phyloP scores from a whole-genome alignment of 2,113 vertebrate genomes.

The Sebastes fasciatus region DNA sequence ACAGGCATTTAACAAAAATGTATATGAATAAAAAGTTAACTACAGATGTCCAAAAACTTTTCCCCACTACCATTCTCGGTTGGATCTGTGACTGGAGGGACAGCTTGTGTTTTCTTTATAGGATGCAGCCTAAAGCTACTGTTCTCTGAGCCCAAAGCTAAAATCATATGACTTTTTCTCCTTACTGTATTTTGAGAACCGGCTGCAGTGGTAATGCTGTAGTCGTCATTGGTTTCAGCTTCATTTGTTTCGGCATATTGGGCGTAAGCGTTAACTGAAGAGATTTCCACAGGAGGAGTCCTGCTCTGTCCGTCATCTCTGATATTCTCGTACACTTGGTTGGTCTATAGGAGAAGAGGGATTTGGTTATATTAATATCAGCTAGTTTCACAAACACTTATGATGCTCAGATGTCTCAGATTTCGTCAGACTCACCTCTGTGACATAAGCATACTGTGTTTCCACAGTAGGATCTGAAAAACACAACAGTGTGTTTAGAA shows the following conservation, averaged over 20 bases:
- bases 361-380: not conserved
- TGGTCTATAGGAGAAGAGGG: not conserved
- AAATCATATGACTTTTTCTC: not conserved
- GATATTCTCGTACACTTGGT: not conserved
- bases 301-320: not conserved
- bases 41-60: too few species aligned
- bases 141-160: not conserved
- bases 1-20: too few species aligned
- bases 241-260: not conserved
- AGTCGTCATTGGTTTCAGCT: not conserved
- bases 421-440: constrained; percentile 4
- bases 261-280: not conserved
- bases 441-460: not conserved
- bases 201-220: not conserved
- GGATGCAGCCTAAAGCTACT: not conserved
- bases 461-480: constrained; percentile 19
- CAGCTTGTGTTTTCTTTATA: too few species aligned
- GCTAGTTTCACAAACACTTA: not conserved
- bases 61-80: not conserved
- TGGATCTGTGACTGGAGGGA: not conserved
- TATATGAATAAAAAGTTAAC: too few species aligned
- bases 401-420: not conserved
- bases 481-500: not conserved
- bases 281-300: not conserved
- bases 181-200: constrained; percentile 6